Evolutionary conservation across 2,888 invertebrate species (phyloP), one percentile per base, ranked within the genome.

Genomic region (Anorthoa munda): DNA sequence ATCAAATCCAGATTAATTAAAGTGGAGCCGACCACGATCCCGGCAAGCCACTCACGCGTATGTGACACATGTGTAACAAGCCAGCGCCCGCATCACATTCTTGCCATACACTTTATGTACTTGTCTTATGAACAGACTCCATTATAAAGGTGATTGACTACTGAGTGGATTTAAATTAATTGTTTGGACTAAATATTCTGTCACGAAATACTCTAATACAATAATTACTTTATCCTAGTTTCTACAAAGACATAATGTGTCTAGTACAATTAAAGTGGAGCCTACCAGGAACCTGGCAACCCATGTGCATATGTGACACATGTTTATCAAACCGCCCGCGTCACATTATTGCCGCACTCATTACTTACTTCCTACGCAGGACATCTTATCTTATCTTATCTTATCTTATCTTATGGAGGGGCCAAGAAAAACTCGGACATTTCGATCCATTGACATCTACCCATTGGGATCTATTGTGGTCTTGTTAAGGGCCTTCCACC

Each of bases 1-100:
- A 95, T 95, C 95, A 96, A 95, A 95, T 94, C 95, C 95, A 95
- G 95, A 96, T 95, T 95, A 96, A 96, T 96, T 94, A 93, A 94
- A 93, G 92, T 87, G 88, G 89, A 91, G 90, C 90, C 93, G 89
- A 91, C 93, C 93, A 91, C 93, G 93, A 94, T 90, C 92, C 92
- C 90, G 83, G 89, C 90, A 87, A 92, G 90, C 92, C 88, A 88
- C 91, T 90, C 90, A 89, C 92, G 90, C 92, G 90, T 91, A 91
- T 87, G 88, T 90, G 87, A 90, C 90, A 87, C 88, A 87, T 88
- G 88, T 91, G 84, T 83, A 88, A 86, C 80, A 75, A 83, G 81
- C 70, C 83, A 79, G 53, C 73, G 59, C 60, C 82, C 5, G 82
- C 80, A 79, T 76, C 79, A 81, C 76, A 81, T 72, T 79, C 74